These are phyloP conservation scores for Tridacna gigas DNA, from an alignment of 2,888 invertebrate species.

Conservation along the genomic window DNA sequence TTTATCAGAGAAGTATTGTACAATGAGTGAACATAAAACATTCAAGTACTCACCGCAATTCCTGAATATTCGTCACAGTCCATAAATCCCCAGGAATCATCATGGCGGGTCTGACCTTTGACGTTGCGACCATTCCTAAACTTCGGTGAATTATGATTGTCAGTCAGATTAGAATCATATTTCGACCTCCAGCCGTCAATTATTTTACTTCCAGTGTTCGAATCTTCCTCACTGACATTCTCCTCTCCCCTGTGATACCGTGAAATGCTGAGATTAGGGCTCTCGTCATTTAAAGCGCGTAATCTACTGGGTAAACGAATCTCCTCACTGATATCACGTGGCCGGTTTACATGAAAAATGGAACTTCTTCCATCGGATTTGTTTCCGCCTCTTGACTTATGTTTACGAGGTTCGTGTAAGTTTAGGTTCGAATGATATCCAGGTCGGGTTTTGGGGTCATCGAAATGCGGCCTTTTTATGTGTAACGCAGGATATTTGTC, in stretches of 20 bases:
- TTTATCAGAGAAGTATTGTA: too few species aligned
- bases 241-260: slow-evolving; percentile 2
- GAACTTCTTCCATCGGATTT: slow-evolving; percentile 17
- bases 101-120: slow-evolving; percentile 11
- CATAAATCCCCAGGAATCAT: slow-evolving; percentile 54
- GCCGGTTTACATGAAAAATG: slow-evolving; percentile 12
- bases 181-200: not conserved
- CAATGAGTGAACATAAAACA: too few species aligned
- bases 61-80: slow-evolving; percentile 40
- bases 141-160: not conserved
- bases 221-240: not conserved
- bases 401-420: not conserved
- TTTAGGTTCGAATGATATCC: not conserved
- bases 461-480: slow-evolving; percentile 5
- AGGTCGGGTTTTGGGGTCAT: slow-evolving; percentile 1
- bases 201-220: not conserved
- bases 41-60: slow-evolving; percentile 37
- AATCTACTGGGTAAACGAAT: slow-evolving; percentile 17
- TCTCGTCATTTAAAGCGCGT: slow-evolving; percentile 12
- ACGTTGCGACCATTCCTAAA: not conserved
- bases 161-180: not conserved
- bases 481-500: slow-evolving; percentile 12
- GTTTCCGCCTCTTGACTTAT: not conserved
- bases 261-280: slow-evolving; percentile 2
- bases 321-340: slow-evolving; percentile 21